Base-by-base conservation (phyloP, 2,797 vertebrate species). In the Macroramphosus scolopax region DNA sequence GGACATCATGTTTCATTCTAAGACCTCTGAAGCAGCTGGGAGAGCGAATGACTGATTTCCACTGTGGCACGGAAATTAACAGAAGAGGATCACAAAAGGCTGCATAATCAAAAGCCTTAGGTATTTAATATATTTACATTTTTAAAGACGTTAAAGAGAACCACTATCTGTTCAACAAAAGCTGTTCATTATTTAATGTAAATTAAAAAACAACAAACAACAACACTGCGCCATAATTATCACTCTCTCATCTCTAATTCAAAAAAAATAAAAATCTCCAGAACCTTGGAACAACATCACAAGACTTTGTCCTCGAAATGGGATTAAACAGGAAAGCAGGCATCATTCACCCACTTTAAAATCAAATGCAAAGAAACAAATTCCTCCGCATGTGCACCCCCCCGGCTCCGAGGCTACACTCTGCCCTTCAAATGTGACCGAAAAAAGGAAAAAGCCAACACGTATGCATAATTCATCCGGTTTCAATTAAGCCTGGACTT, bases 381-480 rank as follows among this genome's bases (percentile, higher is more conserved):
- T 63, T 75, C 64, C 46, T 50, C 13, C 46, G 52, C 57, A 46
- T 51, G 36, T 61, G 38, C n/a, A 51, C 60, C 17, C 41, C 46
- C n/a, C n/a, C n/a, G 37, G 52, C 48, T 60, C 36, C 56, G 59
- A 65, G 51, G 65, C 58, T 44, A 39, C 7, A 58, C 31, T 30
- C 16, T 80, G 58, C 45, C 73, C 79, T 80, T 79, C 60, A 73
- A 67, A 68, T 68, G 53, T 37, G 45, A 59, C 67, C 51, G 35
- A 31, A 45, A 54, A 67, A 70, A 58, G 36, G 28, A 31, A 47
- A 39, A 20, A 58, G 29, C 29, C 20, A 68, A 35, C 36, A 34
- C n/a, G 16, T 45, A 75, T 85, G 76, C 68, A 85, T 86, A 83
- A 88, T 86, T 88, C 78, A 87, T 78, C 34, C 29, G 5, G 63